Evolutionary conservation across 1,140 invertebrate genomes (phyloP).

Genomic region (Macrotrachela quadricornifera): DNA sequence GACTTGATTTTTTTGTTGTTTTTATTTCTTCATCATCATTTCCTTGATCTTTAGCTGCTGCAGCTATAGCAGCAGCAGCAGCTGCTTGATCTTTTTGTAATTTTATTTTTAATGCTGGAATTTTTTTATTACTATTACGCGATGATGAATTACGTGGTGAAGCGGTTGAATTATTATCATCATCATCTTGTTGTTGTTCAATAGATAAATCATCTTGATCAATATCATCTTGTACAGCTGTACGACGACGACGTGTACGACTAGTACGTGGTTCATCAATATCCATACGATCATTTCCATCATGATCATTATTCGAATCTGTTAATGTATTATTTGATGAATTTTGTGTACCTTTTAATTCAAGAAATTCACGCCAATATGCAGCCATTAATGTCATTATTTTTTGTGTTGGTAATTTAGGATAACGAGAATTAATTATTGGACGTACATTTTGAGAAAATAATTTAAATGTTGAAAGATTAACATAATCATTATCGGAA

Average conservation of each 20-base stretch:
- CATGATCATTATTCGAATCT: not conserved
- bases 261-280: too few species aligned
- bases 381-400: conserved; percentile 83
- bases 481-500: conserved; percentile 70
- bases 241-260: too few species aligned
- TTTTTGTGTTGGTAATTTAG: conserved; percentile 48
- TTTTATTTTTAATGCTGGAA: too few species aligned
- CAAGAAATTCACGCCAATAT: conserved; percentile 80
- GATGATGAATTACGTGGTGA: too few species aligned
- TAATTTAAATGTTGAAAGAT: conserved; percentile 72
- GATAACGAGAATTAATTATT: conserved; percentile 77
- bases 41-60: conserved; percentile 35
- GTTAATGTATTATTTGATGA: not conserved
- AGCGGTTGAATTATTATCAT: too few species aligned
- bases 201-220: too few species aligned
- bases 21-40: too few species aligned
- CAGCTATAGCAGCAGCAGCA: conserved; percentile 34
- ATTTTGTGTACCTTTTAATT: conserved; percentile 27
- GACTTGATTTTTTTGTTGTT: conserved; percentile 12
- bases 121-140: too few species aligned
- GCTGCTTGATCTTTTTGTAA: too few species aligned
- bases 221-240: too few species aligned
- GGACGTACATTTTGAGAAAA: conserved; percentile 83
- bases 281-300: not conserved
- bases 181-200: too few species aligned